A percentile compares a stretch with the other conserved stretches of the same genome.
Conservation (phyloP, 2,888 invertebrate genomes). For the Isotomurus palustris region DNA sequence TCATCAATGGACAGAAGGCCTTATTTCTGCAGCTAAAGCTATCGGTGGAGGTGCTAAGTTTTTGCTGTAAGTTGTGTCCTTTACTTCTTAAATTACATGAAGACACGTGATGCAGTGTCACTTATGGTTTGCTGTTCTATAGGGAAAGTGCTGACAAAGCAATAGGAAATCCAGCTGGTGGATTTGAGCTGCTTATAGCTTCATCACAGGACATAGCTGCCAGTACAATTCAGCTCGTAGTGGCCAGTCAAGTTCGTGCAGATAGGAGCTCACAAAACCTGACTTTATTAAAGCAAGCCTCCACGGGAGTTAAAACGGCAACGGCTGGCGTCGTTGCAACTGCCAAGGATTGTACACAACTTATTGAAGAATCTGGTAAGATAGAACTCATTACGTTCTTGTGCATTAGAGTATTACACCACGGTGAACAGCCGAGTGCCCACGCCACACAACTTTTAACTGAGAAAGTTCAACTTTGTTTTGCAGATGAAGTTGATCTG, state of each 20-base stretch:
- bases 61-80: slow-evolving; percentile 36
- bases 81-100: background rate
- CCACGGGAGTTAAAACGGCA: slow-evolving; percentile 81
- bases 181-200: slow-evolving; percentile 87
- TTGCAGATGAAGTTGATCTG: slow-evolving; percentile 80
- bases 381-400: slow-evolving; percentile 3
- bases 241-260: slow-evolving; percentile 93
- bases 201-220: slow-evolving; percentile 96
- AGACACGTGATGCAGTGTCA: background rate
- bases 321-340: slow-evolving; percentile 91
- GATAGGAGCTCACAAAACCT: slow-evolving; percentile 75
- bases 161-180: slow-evolving; percentile 55
- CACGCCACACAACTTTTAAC: too few relatives aligned
- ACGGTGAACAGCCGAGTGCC: too few relatives aligned
- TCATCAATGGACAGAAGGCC: slow-evolving; percentile 98
- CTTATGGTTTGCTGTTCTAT: slow-evolving; percentile 2
- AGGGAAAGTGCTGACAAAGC: slow-evolving; percentile 47
- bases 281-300: slow-evolving; percentile 75
- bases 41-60: slow-evolving; percentile 86
- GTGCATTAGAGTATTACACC: too few relatives aligned
- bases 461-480: background rate
- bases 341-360: slow-evolving; percentile 80
- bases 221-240: slow-evolving; percentile 93
- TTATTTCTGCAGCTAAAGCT: slow-evolving; percentile 95
- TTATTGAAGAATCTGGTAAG: slow-evolving; percentile 74